Base-by-base conservation (phyloP, 30 jellyfish, hydroid and myxozoan species). In the Chrysaora quinquecirrha region DNA sequence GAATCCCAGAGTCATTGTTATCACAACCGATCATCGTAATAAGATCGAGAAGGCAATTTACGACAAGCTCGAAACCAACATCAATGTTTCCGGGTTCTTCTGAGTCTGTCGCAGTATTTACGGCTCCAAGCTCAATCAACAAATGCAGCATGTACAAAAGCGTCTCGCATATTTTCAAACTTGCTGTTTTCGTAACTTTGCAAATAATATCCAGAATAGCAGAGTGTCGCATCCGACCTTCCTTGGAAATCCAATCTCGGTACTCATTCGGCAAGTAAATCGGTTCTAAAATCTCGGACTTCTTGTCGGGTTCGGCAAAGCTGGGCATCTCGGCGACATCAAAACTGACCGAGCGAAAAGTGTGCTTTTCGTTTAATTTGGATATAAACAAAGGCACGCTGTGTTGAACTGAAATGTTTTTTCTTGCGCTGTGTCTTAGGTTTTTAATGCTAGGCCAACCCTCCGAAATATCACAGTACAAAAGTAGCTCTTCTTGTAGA, bases 11-110 rank as follows among this genome's bases (percentile, higher is more conserved):
- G 25, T 73, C 95, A 72, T 89, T 66, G 65, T 73, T 64, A 68
- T 73, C 86, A 54, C 97, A 90, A 43, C 97, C 97, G 34, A 90
- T 68, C 96, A 90, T 77, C 11, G 84, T 77, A 19, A 76, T 72
- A 68, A 83, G 56, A 24, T 85, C 88, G 19, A 90, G 89, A 50
- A 84, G 54, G 64, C 87, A 73, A 65, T 34, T n/a, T 0, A 84
- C 78, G 0, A 60, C 82, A 21, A 73, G 83, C 23, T 84, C 87
- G 14, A 84, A 71, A 65, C 34, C 48, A 54, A 34, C 46, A 30
- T 67, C 83, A 21, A 30, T 21, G 16, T 33, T 65, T 28, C 72
- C 84, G 7, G 21, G 6, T 30, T 19, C 6, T 20, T 69, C 76
- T 24, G 24, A 21, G 3, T 47, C 71, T 11, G 71, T 75, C 1